These are phyloP conservation scores for Parthenolecanium corni DNA, from an alignment of 2,888 invertebrate genomes.

Conservation along the genomic window DNA sequence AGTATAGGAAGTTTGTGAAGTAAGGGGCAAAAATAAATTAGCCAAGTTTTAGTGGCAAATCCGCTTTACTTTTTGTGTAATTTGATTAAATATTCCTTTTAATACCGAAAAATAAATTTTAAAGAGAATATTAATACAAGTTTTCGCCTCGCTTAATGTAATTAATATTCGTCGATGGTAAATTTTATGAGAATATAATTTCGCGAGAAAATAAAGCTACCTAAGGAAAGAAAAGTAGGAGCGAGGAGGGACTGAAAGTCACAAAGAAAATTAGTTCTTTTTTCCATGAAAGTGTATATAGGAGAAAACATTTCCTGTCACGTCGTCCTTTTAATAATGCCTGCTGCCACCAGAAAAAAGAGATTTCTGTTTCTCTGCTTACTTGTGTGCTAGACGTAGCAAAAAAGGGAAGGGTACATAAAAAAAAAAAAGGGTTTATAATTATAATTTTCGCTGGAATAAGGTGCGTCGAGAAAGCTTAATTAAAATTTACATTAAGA, in stretches of 20 bases:
- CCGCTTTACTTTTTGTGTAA: constrained; percentile 15
- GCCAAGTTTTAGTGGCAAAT: not conserved
- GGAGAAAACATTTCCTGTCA: constrained; percentile 22
- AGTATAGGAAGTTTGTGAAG: too few species aligned
- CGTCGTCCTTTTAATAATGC: constrained; percentile 26
- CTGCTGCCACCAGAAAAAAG: not conserved
- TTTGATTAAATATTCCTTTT: constrained; percentile 28
- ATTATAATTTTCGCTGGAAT: constrained; percentile 22
- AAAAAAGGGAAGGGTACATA: too few species aligned
- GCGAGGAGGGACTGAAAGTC: not conserved
- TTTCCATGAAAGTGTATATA: constrained; percentile 10
- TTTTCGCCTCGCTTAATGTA: constrained; percentile 28
- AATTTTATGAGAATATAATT: constrained; percentile 28
- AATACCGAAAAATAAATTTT: constrained; percentile 23
- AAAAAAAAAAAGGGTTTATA: constrained; percentile 17
- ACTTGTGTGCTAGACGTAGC: too few species aligned
- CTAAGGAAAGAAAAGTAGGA: not conserved
- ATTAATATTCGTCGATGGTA: constrained; percentile 27
- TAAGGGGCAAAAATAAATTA: too few species aligned
- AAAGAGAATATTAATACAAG: constrained; percentile 24
- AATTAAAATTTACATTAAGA: constrained; percentile 29
- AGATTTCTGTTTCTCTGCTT: not conserved
- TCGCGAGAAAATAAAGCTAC: constrained; percentile 26
- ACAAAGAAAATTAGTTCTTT: not conserved
- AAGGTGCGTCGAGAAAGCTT: not conserved